phyloP scores from a whole-genome alignment of 2,797 vertebrate genomes.

The Neosilurus mollespiculum region DNA sequence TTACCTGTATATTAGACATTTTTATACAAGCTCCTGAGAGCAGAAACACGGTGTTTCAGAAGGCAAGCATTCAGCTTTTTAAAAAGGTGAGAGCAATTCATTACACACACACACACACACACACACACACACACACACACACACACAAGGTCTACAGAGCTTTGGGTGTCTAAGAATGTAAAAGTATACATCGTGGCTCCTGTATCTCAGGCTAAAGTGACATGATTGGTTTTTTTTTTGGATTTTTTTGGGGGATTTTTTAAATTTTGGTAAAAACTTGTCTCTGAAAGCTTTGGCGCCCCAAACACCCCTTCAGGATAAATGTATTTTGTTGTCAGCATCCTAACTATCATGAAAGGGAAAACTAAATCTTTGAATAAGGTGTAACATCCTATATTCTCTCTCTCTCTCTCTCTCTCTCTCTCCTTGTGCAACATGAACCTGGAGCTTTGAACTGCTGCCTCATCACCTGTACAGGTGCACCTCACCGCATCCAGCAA shows the following conservation, averaged over 20 bases:
- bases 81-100: not conserved
- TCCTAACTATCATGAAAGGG: not conserved
- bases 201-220: not conserved
- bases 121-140: not conserved
- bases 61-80: not conserved
- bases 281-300: not conserved
- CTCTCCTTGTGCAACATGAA: too few relatives aligned
- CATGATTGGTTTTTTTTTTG: not conserved
- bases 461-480: too few relatives aligned
- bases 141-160: not conserved
- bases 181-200: not conserved
- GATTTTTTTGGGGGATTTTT: too few relatives aligned
- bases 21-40: not conserved
- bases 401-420: too few relatives aligned
- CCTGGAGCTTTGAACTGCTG: too few relatives aligned
- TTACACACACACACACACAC: not conserved
- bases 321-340: not conserved
- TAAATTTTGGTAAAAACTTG: too few relatives aligned
- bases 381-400: too few relatives aligned
- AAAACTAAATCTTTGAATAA: too few relatives aligned
- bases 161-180: not conserved
- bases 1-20: conserved; percentile 29
- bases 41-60: not conserved
- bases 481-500: too few relatives aligned
- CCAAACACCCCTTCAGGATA: not conserved